A percentile compares a stretch with the other conserved stretches of the same genome.
Conservation (phyloP, 2,888 invertebrate species). For the Apamea epomidion region DNA sequence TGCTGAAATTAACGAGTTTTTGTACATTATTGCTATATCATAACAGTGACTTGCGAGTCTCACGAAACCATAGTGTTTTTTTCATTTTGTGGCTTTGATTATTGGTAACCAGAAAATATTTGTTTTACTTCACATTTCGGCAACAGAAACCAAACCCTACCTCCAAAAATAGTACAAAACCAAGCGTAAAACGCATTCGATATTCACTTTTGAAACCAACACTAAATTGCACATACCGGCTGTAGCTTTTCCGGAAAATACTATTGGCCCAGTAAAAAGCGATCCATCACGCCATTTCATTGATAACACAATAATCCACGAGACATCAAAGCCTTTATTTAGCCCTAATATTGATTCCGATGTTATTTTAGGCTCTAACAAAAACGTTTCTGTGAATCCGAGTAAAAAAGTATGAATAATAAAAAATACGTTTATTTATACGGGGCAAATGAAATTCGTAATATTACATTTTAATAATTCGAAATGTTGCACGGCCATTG, state of each 20-base stretch:
- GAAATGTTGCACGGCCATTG: constrained; percentile 81
- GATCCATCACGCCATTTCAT: constrained; percentile 56
- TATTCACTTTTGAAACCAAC: constrained; percentile 43
- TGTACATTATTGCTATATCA: background rate
- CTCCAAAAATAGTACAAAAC: constrained; percentile 34
- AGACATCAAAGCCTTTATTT: constrained; percentile 52
- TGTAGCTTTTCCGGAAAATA: constrained; percentile 49
- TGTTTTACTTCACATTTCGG: background rate
- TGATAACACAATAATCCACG: constrained; percentile 58
- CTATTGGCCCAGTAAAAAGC: constrained; percentile 42
- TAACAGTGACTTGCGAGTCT: background rate
- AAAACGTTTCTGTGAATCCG: constrained; percentile 39
- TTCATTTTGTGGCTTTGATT: background rate
- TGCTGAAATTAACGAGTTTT: constrained; percentile 31
- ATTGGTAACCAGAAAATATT: background rate
- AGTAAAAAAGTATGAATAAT: constrained; percentile 61
- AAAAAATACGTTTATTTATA: constrained; percentile 68
- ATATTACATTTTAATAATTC: constrained; percentile 82
- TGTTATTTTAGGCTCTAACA: constrained; percentile 54
- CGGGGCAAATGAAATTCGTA: constrained; percentile 65
- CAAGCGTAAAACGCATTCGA: constrained; percentile 28
- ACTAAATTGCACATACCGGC: constrained; percentile 54
- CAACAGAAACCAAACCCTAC: background rate
- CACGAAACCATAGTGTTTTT: background rate
- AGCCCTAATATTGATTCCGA: constrained; percentile 52